These are phyloP conservation scores for Agelas oroides DNA, from an alignment of 37 sponge, comb jelly and placozoan species.

Conservation along the genomic window DNA sequence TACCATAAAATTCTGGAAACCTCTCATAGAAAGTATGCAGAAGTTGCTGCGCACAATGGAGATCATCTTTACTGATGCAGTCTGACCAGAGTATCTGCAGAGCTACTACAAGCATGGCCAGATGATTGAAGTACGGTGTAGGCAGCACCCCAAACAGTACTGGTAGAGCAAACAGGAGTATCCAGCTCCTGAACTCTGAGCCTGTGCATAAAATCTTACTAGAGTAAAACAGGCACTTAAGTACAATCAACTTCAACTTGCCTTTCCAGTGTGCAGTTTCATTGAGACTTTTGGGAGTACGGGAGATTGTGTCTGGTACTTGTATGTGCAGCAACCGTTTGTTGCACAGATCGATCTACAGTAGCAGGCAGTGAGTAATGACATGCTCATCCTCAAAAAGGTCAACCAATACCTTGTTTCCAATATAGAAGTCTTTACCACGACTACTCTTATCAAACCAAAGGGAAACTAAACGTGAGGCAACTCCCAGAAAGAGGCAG, in stretches of 20 bases:
- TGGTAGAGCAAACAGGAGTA: conserved; percentile 14
- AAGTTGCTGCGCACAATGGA: conserved; percentile 3
- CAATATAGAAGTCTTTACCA: not conserved
- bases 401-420: not conserved
- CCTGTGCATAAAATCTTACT: not conserved
- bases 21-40: not conserved
- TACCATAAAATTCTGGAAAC: conserved; percentile 27
- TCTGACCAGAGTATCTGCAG: conserved; percentile 12
- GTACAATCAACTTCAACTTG: too few species aligned
- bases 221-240: not conserved
- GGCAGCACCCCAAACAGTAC: conserved; percentile 12
- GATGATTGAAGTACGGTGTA: conserved; percentile 1
- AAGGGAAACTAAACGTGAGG: not conserved
- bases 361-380: not conserved
- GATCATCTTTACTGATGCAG: not conserved
- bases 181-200: conserved; percentile 14
- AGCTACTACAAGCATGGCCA: not conserved
- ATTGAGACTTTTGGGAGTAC: not conserved
- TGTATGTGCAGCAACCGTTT: not conserved
- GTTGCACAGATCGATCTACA: conserved; percentile 10
- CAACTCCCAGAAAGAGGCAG: not conserved
- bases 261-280: conserved; percentile 19
- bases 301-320: conserved; percentile 12
- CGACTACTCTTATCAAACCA: not conserved
- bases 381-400: not conserved